These are phyloP conservation scores for Aquatica leii DNA, from an alignment of 2,888 invertebrate species.

Conservation along the genomic window DNA sequence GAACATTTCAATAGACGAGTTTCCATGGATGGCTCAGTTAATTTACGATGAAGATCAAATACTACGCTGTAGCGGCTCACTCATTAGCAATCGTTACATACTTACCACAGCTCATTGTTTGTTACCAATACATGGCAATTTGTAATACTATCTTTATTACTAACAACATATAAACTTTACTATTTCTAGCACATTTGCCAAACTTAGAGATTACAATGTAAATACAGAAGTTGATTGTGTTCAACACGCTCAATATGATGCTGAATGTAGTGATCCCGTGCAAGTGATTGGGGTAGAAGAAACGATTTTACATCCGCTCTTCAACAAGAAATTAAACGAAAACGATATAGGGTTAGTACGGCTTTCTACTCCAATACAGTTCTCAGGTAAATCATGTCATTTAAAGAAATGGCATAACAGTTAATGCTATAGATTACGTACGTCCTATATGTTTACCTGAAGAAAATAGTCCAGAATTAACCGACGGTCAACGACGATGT, in stretches of 20 bases:
- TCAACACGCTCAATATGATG: background rate
- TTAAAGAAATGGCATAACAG: background rate
- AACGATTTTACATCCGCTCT: slow-evolving; percentile 14
- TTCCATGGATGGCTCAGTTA: too few relatives aligned
- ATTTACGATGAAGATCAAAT: background rate
- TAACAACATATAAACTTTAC: too few relatives aligned
- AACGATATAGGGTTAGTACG: slow-evolving; percentile 14
- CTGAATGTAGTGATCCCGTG: slow-evolving; percentile 9
- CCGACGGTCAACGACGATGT: background rate
- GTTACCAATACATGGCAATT: too few relatives aligned
- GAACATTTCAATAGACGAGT: too few relatives aligned
- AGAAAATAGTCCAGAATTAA: background rate
- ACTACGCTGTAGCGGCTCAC: background rate
- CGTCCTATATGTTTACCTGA: slow-evolving; percentile 7
- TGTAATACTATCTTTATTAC: too few relatives aligned
- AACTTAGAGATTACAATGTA: too few relatives aligned
- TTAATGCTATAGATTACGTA: slow-evolving; percentile 38
- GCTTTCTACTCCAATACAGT: background rate
- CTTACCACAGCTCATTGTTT: background rate
- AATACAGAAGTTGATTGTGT: background rate
- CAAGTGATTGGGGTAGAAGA: slow-evolving; percentile 4
- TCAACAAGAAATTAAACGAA: background rate
- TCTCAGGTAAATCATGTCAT: background rate
- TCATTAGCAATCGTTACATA: background rate
- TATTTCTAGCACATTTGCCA: too few relatives aligned